Conservation (phyloP, 37 sponge, comb jelly and placozoan genomes). For the Halichondria panicea region DNA sequence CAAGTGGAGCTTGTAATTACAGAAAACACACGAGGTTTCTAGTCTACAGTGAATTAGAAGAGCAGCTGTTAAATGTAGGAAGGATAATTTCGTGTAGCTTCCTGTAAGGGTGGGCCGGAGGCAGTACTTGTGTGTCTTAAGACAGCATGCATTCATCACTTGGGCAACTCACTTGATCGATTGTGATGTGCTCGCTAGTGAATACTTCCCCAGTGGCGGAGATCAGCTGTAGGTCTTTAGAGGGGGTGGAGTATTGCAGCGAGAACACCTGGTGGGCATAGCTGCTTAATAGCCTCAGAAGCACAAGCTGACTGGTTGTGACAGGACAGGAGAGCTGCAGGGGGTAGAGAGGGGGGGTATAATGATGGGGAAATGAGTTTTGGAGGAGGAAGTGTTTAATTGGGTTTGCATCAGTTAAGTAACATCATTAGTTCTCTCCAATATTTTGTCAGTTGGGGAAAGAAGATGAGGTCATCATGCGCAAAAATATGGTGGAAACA, state of each 20-base stretch:
- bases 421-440: no score
- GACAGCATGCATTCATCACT: no score
- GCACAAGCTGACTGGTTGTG: constrained; percentile 30
- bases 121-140: background rate
- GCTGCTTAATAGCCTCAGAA: constrained; percentile 60
- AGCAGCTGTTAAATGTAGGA: no score
- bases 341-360: no score
- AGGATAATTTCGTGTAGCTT: background rate
- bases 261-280: constrained; percentile 49
- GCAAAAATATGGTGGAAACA: no score
- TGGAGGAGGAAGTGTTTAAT: no score
- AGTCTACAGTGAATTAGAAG: no score
- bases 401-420: no score
- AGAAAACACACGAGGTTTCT: background rate
- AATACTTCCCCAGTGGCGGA: constrained; percentile 18
- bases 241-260: constrained; percentile 1
- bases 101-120: background rate
- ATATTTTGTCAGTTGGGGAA: no score
- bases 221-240: constrained; percentile 15
- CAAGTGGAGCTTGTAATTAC: background rate
- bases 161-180: background rate
- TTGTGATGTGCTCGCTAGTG: background rate
- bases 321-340: constrained; percentile 50
- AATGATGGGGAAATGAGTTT: no score
- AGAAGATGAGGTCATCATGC: no score